phyloP scores from a whole-genome alignment of 2,797 vertebrate species.

The Crocidura indochinensis region DNA sequence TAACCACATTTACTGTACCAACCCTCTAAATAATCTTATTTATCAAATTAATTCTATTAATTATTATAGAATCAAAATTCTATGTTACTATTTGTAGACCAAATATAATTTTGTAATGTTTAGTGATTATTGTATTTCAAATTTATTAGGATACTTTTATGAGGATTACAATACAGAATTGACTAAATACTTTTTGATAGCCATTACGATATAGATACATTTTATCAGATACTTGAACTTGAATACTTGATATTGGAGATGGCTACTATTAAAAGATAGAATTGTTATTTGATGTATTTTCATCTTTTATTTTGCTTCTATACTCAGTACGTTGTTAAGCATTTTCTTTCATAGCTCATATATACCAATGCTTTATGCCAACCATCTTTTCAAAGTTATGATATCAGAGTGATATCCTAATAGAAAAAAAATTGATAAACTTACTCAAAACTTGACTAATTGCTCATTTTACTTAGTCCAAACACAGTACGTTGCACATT shows the following conservation, averaged over 20 bases:
- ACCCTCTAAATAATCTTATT: slow-evolving; percentile 27
- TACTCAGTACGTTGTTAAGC: slow-evolving; percentile 49
- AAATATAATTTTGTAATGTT: slow-evolving; percentile 42
- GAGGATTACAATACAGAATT: slow-evolving; percentile 23
- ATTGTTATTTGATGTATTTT: slow-evolving; percentile 32
- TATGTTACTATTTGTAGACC: slow-evolving; percentile 12
- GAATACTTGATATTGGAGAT: background rate
- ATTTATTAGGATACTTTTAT: slow-evolving; percentile 43
- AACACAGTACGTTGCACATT: background rate
- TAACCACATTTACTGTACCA: slow-evolving; percentile 20
- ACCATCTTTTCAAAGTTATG: slow-evolving; percentile 39
- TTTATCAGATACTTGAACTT: slow-evolving; percentile 35
- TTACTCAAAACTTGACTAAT: slow-evolving; percentile 34
- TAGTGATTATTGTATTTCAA: slow-evolving; percentile 36
- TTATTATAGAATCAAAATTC: slow-evolving; percentile 8
- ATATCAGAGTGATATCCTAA: slow-evolving; percentile 21
- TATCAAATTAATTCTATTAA: slow-evolving; percentile 43
- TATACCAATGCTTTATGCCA: background rate
- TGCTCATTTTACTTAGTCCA: slow-evolving; percentile 36
- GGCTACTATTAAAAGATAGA: slow-evolving; percentile 59
- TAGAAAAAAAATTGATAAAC: slow-evolving; percentile 34
- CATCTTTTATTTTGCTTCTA: slow-evolving; percentile 54
- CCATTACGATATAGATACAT: slow-evolving; percentile 36
- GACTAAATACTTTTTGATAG: slow-evolving; percentile 55
- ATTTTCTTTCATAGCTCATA: slow-evolving; percentile 44